Base-by-base conservation (phyloP, 1,140 invertebrate species). In the Lucilia cuprina region DNA sequence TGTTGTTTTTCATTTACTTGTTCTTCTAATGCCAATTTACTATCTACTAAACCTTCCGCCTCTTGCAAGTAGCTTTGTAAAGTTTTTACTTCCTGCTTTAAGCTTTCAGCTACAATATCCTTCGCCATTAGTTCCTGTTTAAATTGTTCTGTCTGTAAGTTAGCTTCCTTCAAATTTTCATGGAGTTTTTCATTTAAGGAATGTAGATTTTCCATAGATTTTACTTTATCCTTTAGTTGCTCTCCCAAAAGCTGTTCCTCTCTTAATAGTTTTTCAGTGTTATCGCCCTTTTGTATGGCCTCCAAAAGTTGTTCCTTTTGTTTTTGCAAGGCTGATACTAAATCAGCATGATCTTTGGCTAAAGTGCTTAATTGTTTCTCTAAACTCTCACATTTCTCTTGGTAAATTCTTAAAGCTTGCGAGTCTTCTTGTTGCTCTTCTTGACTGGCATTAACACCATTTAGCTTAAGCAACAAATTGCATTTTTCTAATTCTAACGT, bases 401-500 rank as follows among this genome's bases (percentile, higher is more conserved):
- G 91, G 12, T 49, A 78, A 19, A 10, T 41, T 34, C 82, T 86
- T 85, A 86, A 91, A 90, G 82, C 91, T 84, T 92, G 89, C 83
- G 87, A 60, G 14, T 60, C 82, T 4, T 84, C 82, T 5, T 70
- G 88, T n/a, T 84, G 88, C 82, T 93, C 90, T 90, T 93, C 92
- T 7, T 91, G 88, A 49, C 92, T 92, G 77, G 92, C 89, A 88
- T 92, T 93, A 35, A 91, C 87, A 89, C 90, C 89, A 78, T 92
- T 91, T 9, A 91, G 34, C 25, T 86, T 83, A 9, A 84, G 85
- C 83, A 87, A 86, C 80, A 86, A 55, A 47, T 87, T 91, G 82
- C 74, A 86, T 47, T 91, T 90, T 78, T 92, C 86, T 9, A 89
- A 83, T 74, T 87, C 85, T 1, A 88, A 78, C 14, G 86, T 84